Conservation (phyloP, 1,140 invertebrate species). For the Pachypsylla venusta region DNA sequence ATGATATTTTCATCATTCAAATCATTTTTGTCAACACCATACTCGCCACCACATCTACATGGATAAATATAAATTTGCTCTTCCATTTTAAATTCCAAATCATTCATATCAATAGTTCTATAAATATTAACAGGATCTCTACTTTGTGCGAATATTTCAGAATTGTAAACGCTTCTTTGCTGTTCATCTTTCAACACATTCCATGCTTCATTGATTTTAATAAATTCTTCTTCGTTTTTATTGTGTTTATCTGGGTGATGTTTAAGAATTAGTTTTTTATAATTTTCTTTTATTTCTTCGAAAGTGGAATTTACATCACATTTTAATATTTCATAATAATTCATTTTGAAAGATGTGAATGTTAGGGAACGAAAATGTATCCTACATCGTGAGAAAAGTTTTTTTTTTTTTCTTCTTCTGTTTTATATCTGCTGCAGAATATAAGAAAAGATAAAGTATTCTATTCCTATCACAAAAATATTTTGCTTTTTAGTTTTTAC, state of each 20-base stretch:
- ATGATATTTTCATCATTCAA: not conserved
- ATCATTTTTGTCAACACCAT: conserved; percentile 8
- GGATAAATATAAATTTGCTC: conserved; percentile 2
- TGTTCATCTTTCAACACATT: conserved; percentile 11
- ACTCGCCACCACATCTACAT: conserved; percentile 14
- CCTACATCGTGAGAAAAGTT: too few relatives aligned
- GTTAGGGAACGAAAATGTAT: too few relatives aligned
- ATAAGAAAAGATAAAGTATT: too few relatives aligned
- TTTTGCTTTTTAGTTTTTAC: too few relatives aligned
- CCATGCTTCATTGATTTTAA: conserved; percentile 13
- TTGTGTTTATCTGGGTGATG: conserved; percentile 14
- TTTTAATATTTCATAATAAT: conserved; percentile 15
- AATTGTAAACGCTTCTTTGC: conserved; percentile 13
- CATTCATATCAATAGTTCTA: conserved; percentile 9
- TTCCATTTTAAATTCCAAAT: conserved; percentile 7
- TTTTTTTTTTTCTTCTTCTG: too few relatives aligned
- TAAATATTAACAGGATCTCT: conserved; percentile 7
- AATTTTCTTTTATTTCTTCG: conserved; percentile 13
- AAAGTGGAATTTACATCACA: conserved; percentile 12
- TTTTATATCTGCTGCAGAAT: too few relatives aligned
- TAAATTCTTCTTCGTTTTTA: not conserved
- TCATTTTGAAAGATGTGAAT: not conserved
- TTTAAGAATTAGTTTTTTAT: conserved; percentile 14
- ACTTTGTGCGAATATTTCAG: not conserved
- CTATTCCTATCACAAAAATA: too few relatives aligned